phyloP scores from a whole-genome alignment of 1,140 invertebrate genomes.

The Temnothorax nylanderi region DNA sequence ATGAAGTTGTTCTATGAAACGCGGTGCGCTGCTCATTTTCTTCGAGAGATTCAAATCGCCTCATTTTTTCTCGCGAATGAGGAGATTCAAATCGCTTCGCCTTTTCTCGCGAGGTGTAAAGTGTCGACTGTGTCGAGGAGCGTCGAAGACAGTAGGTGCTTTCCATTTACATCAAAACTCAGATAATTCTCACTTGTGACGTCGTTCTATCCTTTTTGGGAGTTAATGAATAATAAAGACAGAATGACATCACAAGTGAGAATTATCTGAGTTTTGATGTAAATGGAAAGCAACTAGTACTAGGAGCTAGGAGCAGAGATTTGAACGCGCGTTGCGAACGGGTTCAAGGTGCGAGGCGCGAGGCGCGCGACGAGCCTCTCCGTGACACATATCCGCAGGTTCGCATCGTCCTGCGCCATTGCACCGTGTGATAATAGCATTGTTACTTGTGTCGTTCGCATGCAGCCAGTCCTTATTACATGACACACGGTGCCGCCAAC shows the following conservation, averaged over 20 bases:
- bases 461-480: slow-evolving; percentile 79
- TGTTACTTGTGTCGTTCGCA: slow-evolving; percentile 77
- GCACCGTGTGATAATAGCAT: slow-evolving; percentile 82
- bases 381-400: slow-evolving; percentile 68
- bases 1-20: not conserved
- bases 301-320: not conserved
- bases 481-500: slow-evolving; percentile 78
- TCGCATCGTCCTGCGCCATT: slow-evolving; percentile 78
- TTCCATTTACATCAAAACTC: too few species aligned
- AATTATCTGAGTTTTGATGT: too few species aligned
- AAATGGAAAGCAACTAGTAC: too few species aligned
- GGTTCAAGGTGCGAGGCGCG: slow-evolving; percentile 68
- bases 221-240: too few species aligned
- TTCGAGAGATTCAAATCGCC: not conserved
- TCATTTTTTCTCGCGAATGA: slow-evolving; percentile 6
- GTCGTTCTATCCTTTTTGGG: too few species aligned
- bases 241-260: too few species aligned
- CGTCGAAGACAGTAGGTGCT: not conserved
- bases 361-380: slow-evolving; percentile 61
- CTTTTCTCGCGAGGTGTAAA: slow-evolving; percentile 7
- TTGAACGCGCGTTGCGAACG: slow-evolving; percentile 39
- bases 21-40: not conserved
- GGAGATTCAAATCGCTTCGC: slow-evolving; percentile 1
- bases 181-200: too few species aligned
- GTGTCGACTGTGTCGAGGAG: not conserved